phyloP scores from a whole-genome alignment of 2,888 invertebrate genomes.

The Antheraea yamamai region DNA sequence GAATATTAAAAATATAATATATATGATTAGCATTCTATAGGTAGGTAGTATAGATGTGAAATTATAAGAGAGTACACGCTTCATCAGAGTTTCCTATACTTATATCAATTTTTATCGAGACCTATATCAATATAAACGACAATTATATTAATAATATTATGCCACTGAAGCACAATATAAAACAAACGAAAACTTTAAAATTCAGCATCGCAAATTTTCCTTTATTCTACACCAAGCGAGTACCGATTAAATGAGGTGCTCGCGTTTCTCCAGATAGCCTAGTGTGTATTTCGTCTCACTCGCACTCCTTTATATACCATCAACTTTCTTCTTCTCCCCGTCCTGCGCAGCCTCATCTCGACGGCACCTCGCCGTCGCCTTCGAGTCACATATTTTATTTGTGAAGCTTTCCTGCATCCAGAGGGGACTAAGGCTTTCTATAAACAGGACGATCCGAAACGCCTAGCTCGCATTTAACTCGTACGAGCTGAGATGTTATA shows the following conservation, averaged over 20 bases:
- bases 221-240: slow-evolving; percentile 78
- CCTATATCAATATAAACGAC: neutral
- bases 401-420: slow-evolving; percentile 79
- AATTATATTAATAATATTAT: neutral
- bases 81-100: too few species aligned
- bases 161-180: neutral
- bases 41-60: too few species aligned
- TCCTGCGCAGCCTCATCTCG: slow-evolving; percentile 75
- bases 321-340: slow-evolving; percentile 54
- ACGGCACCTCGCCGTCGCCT: slow-evolving; percentile 79
- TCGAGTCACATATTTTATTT: slow-evolving; percentile 82
- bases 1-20: too few species aligned
- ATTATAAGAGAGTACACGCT: too few species aligned
- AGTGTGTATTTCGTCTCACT: slow-evolving; percentile 53
- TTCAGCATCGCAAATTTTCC: slow-evolving; percentile 71
- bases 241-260: slow-evolving; percentile 82
- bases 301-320: slow-evolving; percentile 36
- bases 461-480: slow-evolving; percentile 38
- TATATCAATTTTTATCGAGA: neutral
- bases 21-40: too few species aligned
- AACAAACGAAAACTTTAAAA: slow-evolving; percentile 31
- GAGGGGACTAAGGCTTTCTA: slow-evolving; percentile 69
- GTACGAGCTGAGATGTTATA: slow-evolving; percentile 27
- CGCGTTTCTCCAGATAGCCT: slow-evolving; percentile 81
- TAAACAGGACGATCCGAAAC: slow-evolving; percentile 53